phyloP scores from a whole-genome alignment of 2,113 vertebrate genomes.

The Amia ocellicauda region DNA sequence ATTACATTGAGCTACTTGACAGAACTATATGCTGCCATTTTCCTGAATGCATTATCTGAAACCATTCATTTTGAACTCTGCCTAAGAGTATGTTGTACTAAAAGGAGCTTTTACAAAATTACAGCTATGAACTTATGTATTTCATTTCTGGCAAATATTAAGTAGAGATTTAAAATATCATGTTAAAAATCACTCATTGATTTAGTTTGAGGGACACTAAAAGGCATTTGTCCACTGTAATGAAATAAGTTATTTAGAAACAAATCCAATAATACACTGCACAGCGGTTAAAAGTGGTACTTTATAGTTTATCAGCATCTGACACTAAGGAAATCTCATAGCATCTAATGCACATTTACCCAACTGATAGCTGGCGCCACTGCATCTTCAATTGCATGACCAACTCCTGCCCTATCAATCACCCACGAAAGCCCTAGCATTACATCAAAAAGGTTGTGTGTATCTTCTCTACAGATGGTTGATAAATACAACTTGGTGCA shows the following conservation, averaged over 20 bases:
- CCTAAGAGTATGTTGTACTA: slow-evolving; percentile 12
- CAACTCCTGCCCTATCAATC: slow-evolving; percentile 64
- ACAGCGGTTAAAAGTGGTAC: slow-evolving; percentile 9
- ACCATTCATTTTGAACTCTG: slow-evolving; percentile 38
- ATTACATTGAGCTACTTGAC: too few relatives aligned
- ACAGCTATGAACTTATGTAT: slow-evolving; percentile 28
- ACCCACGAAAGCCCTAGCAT: slow-evolving; percentile 38
- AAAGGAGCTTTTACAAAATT: slow-evolving; percentile 37
- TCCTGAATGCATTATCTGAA: slow-evolving; percentile 39
- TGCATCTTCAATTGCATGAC: slow-evolving; percentile 61
- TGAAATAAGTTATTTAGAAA: slow-evolving; percentile 45
- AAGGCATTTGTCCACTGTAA: slow-evolving; percentile 54
- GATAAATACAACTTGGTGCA: too few relatives aligned
- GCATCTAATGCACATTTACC: slow-evolving; percentile 54
- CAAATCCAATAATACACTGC: slow-evolving; percentile 30
- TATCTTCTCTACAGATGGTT: too few relatives aligned
- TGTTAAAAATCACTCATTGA: slow-evolving; percentile 30
- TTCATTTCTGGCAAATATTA: slow-evolving; percentile 52
- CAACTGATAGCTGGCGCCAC: slow-evolving; percentile 60
- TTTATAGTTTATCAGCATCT: slow-evolving; percentile 57
- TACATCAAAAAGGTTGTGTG: background rate
- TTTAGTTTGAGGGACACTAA: slow-evolving; percentile 34
- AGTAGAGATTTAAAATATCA: slow-evolving; percentile 14
- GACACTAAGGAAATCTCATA: slow-evolving; percentile 69
- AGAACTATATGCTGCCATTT: too few relatives aligned